Evolutionary conservation across 2,888 invertebrate species (phyloP).

Genomic region (Tenthredo notha): DNA sequence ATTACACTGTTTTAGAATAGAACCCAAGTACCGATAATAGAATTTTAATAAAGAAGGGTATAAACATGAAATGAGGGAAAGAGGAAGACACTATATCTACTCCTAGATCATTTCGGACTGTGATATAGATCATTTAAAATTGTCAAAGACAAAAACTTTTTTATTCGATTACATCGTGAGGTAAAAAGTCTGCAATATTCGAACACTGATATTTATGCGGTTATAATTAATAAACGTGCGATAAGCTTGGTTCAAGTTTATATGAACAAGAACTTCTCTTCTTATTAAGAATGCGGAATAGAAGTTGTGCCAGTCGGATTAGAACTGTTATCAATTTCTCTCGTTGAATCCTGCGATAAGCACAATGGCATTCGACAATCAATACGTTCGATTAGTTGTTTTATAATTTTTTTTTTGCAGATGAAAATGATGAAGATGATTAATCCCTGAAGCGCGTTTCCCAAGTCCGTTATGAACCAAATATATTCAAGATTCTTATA

Average conservation of each 20-base stretch:
- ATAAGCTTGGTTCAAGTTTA: background rate
- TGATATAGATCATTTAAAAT: background rate
- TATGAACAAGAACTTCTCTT: background rate
- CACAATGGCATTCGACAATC: slow-evolving; percentile 67
- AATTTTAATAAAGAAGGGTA: background rate
- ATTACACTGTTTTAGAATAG: background rate
- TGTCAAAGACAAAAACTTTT: background rate
- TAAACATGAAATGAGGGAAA: background rate
- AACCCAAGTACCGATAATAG: background rate
- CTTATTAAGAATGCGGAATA: slow-evolving; percentile 59
- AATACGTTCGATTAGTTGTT: slow-evolving; percentile 83
- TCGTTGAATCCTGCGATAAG: slow-evolving; percentile 76
- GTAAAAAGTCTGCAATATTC: background rate
- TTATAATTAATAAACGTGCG: background rate
- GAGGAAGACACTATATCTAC: background rate
- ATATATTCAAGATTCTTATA: slow-evolving; percentile 79
- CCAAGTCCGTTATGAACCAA: slow-evolving; percentile 84
- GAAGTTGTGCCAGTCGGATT: slow-evolving; percentile 67
- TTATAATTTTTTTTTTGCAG: slow-evolving; percentile 85
- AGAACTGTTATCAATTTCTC: slow-evolving; percentile 69
- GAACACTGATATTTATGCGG: background rate
- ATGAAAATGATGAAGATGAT: slow-evolving; percentile 88
- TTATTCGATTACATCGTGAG: background rate
- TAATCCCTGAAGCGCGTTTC: slow-evolving; percentile 85
- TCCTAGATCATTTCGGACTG: too few relatives aligned